Evolutionary conservation across 2,888 invertebrate species (phyloP).

Genomic region (Phymatocera aterrima): DNA sequence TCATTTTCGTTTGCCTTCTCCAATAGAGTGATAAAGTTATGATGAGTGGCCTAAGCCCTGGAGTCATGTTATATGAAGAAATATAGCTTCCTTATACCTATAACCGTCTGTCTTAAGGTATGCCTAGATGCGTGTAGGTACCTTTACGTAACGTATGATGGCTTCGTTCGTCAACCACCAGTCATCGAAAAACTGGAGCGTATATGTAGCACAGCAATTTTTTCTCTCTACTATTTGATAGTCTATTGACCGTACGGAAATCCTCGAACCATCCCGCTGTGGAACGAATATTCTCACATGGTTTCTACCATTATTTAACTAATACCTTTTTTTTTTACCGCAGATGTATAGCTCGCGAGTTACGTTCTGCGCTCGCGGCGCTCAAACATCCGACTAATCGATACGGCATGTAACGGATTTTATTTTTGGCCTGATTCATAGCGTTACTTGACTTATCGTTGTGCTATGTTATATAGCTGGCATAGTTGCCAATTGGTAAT

Average conservation of each 20-base stretch:
- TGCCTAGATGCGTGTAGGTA: too few relatives aligned
- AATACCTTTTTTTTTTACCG: slow-evolving; percentile 35
- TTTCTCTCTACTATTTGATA: background rate
- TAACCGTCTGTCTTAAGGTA: too few relatives aligned
- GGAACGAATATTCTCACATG: slow-evolving; percentile 29
- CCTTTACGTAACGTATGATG: too few relatives aligned
- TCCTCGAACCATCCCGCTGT: slow-evolving; percentile 28
- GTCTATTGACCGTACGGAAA: background rate
- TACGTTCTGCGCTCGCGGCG: slow-evolving; percentile 41
- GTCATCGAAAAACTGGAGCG: too few relatives aligned
- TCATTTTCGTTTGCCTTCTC: background rate
- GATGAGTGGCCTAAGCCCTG: too few relatives aligned
- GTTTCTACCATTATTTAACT: slow-evolving; percentile 37
- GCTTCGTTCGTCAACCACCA: too few relatives aligned
- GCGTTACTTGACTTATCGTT: background rate
- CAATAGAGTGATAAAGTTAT: background rate
- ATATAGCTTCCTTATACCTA: too few relatives aligned
- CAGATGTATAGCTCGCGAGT: slow-evolving; percentile 22
- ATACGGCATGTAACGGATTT: slow-evolving; percentile 34
- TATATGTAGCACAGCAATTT: too few relatives aligned
- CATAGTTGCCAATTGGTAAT: background rate
- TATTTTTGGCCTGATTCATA: slow-evolving; percentile 1
- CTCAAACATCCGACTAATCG: slow-evolving; percentile 33
- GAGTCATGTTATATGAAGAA: background rate
- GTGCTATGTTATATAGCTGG: background rate